Evolutionary conservation across 2,888 invertebrate species (phyloP), one percentile per base, ranked within the genome.

Genomic region (Andrena bicolor): DNA sequence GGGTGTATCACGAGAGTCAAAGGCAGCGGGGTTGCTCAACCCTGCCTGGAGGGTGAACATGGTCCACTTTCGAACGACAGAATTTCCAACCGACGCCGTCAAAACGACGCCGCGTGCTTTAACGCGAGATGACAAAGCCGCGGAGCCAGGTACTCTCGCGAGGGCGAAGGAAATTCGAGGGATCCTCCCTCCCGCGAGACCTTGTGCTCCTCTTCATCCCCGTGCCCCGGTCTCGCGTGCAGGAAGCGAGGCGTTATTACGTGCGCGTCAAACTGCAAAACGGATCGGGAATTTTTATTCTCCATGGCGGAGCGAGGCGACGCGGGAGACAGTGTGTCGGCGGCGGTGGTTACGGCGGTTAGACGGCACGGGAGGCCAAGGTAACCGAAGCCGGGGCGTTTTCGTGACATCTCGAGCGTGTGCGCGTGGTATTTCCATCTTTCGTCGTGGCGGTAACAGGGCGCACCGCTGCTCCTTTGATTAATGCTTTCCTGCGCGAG

Each of bases 401-500:
- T 73, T 82, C 74, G 82, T 82, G 81, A 85, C 85, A 87, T 84
- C 86, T 82, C 80, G 86, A 76, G 76, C 80, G 72, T 80, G 83
- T 71, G 76, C 41, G 68, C 80, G 73, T 78, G 79, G 82, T 81
- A 84, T 88, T 89, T 88, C 86, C 88, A 88, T 89, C 86, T 90
- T 90, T 90, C 86, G 87, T 86, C 82, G 88, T 85, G 83, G 83
- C 86, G 88, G 88, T 89, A 90, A 89, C 88, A 84, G 90, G 85
- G 87, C 83, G 87, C 87, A 85, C 83, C 84, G 86, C 76, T 87
- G 87, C 87, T 90, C 88, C 89, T 90, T 91, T 92, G 91, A 92
- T 92, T 91, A 92, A 92, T 91, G 92, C 86, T 86, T 91, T 90
- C 90, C 89, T 84, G 86, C 79, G 60, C 82, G 83, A 81, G 64